Evolutionary conservation across 2,888 invertebrate genomes (phyloP).

Genomic region (Drosophila longiperda): DNA sequence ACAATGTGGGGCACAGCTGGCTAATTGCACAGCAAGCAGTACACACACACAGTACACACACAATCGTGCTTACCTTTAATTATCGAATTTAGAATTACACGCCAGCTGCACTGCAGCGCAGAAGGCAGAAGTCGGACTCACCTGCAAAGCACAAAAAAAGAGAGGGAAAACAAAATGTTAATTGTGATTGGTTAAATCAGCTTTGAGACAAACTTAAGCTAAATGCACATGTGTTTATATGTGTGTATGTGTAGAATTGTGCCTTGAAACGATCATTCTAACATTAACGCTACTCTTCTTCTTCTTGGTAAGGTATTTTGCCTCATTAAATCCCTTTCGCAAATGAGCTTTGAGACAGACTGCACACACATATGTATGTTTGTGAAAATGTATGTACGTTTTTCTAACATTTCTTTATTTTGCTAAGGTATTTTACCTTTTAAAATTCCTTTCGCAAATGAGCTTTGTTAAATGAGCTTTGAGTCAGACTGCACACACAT

Average conservation of each 20-base stretch:
- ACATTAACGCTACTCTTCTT: background rate
- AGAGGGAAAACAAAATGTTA: constrained; percentile 38
- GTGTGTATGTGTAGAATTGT: background rate
- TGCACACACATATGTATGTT: background rate
- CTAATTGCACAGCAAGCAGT: constrained; percentile 40
- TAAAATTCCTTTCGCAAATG: background rate
- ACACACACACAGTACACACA: background rate
- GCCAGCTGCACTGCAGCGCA: constrained; percentile 31
- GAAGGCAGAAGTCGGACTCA: constrained; percentile 49
- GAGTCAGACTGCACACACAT: background rate
- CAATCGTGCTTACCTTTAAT: constrained; percentile 60
- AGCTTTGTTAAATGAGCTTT: background rate
- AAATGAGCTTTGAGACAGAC: background rate
- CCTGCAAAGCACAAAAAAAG: constrained; percentile 63
- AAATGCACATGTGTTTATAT: background rate
- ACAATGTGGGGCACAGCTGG: constrained; percentile 64
- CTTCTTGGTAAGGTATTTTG: background rate
- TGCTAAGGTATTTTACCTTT: background rate
- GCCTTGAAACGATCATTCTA: background rate
- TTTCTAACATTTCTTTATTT: background rate
- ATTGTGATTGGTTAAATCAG: constrained; percentile 36
- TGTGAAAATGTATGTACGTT: background rate
- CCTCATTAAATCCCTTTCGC: background rate
- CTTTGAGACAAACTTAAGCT: constrained; percentile 24
- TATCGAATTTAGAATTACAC: constrained; percentile 57